These are phyloP conservation scores for Turnix velox DNA, from an alignment of 2,113 vertebrate genomes.

Conservation along the genomic window DNA sequence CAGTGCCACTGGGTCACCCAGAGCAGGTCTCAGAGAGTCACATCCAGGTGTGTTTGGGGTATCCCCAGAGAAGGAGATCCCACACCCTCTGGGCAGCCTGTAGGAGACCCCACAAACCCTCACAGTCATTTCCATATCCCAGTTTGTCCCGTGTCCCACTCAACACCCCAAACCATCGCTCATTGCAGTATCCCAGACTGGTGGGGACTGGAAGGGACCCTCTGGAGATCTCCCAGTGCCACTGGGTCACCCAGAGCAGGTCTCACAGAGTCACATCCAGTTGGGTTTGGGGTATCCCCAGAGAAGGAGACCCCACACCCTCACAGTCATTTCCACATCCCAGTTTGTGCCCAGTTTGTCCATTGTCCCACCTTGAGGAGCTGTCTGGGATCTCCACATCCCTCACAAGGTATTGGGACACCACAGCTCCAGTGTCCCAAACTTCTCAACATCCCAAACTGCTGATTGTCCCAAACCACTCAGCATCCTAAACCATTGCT, in stretches of 20 bases:
- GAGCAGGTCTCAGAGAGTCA: not conserved
- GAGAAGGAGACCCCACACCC: not conserved
- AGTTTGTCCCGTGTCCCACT: not conserved
- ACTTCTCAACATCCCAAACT: no score
- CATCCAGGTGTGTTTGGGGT: not conserved
- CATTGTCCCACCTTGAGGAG: no score
- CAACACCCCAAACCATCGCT: no score
- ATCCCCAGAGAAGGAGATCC: not conserved
- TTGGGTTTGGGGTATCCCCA: not conserved
- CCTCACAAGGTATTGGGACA: no score
- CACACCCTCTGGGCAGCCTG: not conserved
- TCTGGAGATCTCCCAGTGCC: not conserved
- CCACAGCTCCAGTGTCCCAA: no score
- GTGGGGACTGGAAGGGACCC: not conserved
- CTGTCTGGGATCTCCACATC: no score
- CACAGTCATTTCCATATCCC: not conserved
- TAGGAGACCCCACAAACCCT: not conserved
- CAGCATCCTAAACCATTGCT: no score
- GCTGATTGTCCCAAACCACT: no score
- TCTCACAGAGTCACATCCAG: not conserved
- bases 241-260: not conserved
- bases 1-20: not conserved
- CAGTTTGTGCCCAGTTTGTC: not conserved
- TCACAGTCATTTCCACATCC: not conserved
- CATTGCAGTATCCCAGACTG: not conserved